A percentile compares a stretch with the other conserved stretches of the same genome.
Conservation (phyloP, 2,797 vertebrate species). For the Holocentrus rufus region DNA sequence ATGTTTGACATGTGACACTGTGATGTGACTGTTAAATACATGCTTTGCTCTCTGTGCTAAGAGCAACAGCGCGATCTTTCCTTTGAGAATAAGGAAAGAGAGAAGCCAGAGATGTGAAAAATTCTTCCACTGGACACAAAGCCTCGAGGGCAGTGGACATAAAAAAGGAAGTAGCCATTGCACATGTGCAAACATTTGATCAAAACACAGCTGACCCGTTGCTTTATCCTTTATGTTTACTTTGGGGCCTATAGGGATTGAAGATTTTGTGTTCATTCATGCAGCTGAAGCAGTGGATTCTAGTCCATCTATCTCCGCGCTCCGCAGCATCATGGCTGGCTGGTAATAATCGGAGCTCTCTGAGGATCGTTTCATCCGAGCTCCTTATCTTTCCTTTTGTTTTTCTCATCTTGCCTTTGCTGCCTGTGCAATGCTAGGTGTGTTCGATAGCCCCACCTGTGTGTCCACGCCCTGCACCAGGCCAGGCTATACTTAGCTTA, state of each 20-base stretch:
- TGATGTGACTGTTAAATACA: neutral
- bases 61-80: neutral
- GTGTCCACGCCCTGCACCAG: neutral
- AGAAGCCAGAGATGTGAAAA: neutral
- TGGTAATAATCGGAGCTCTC: neutral
- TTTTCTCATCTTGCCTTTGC: neutral
- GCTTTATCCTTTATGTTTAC: neutral
- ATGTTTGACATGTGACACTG: too few species aligned
- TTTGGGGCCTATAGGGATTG: too few species aligned
- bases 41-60: neutral
- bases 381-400: neutral
- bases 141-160: neutral
- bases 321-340: neutral
- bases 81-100: constrained; percentile 15
- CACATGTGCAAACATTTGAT: neutral
- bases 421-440: constrained; percentile 16
- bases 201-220: neutral
- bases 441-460: constrained; percentile 17
- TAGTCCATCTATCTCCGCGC: neutral
- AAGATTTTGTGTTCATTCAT: neutral
- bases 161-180: too few species aligned
- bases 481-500: neutral
- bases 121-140: neutral
- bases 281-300: constrained; percentile 1
- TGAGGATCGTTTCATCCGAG: neutral